Conservation (phyloP, 1,140 invertebrate species). For the Drosophila eugracilis region DNA sequence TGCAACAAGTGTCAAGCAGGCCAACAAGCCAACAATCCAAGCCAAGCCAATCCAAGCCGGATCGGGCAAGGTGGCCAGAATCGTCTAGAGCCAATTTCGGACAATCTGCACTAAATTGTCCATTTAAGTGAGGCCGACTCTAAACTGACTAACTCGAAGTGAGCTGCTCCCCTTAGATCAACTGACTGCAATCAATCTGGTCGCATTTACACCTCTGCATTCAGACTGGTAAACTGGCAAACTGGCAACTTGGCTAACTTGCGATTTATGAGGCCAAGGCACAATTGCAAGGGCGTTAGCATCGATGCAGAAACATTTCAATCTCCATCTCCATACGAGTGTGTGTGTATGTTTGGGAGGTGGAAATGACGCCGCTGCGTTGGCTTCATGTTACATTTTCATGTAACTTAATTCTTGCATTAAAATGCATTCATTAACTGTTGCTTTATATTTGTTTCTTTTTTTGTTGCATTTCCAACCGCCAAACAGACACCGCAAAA, state of each 20-base stretch:
- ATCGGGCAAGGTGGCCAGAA: conserved; percentile 53
- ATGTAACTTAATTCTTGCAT: conserved; percentile 82
- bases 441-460: conserved; percentile 11
- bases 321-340: conserved; percentile 34
- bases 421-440: conserved; percentile 80
- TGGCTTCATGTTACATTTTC: conserved; percentile 68
- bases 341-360: conserved; percentile 48
- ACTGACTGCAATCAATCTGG: conserved; percentile 74
- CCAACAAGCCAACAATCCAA: conserved; percentile 28
- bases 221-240: conserved; percentile 7
- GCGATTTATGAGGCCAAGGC: conserved; percentile 76
- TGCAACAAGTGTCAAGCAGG: conserved; percentile 67
- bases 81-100: conserved; percentile 70
- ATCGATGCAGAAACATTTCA: conserved; percentile 71
- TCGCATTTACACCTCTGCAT: conserved; percentile 66
- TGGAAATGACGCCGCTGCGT: conserved; percentile 39
- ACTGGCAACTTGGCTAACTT: background rate
- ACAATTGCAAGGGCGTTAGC: conserved; percentile 75
- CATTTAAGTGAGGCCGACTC: conserved; percentile 72
- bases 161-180: conserved; percentile 48
- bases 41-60: conserved; percentile 35
- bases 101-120: conserved; percentile 80
- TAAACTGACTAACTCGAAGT: conserved; percentile 9
- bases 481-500: conserved; percentile 52
- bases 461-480: conserved; percentile 26